A percentile compares a stretch with the other conserved stretches of the same genome.
phyloP scores from a whole-genome alignment of 37 sponge, comb jelly and placozoan species.

The Mnemiopsis leidyi region DNA sequence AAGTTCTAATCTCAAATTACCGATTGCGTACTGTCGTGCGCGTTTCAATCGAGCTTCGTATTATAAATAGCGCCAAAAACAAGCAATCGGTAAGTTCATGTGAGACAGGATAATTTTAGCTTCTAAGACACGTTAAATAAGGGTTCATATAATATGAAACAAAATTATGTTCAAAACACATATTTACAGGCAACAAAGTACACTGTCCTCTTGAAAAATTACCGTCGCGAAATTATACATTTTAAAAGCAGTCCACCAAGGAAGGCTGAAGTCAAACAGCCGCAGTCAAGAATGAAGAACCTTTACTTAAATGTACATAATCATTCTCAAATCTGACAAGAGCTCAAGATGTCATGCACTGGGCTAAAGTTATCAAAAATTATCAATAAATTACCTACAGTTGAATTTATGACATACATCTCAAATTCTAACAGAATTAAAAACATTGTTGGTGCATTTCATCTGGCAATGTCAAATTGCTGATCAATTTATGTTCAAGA shows the following conservation, averaged over 20 bases:
- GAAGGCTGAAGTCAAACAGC: too few species aligned
- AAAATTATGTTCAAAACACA: slow-evolving; percentile 43
- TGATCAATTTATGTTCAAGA: too few species aligned
- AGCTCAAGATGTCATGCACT: too few species aligned
- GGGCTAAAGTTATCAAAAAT: neutral
- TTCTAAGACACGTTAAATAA: neutral
- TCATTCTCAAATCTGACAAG: too few species aligned
- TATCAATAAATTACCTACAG: neutral
- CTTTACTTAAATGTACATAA: too few species aligned
- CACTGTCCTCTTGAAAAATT: neutral
- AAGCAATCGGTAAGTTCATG: neutral
- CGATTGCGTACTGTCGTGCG: neutral
- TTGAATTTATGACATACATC: neutral
- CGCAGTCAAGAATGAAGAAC: too few species aligned
- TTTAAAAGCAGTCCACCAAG: neutral
- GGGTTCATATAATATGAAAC: neutral
- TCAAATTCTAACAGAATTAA: neutral
- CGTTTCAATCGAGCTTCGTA: neutral
- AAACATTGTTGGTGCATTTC: too few species aligned
- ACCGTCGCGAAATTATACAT: neutral
- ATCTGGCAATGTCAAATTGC: too few species aligned
- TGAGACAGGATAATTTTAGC: neutral
- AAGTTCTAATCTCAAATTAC: too few species aligned
- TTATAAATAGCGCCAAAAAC: neutral
- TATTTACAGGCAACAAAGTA: slow-evolving; percentile 30